Conservation (phyloP, 2,888 invertebrate species). For the Dilophus febrilis region DNA sequence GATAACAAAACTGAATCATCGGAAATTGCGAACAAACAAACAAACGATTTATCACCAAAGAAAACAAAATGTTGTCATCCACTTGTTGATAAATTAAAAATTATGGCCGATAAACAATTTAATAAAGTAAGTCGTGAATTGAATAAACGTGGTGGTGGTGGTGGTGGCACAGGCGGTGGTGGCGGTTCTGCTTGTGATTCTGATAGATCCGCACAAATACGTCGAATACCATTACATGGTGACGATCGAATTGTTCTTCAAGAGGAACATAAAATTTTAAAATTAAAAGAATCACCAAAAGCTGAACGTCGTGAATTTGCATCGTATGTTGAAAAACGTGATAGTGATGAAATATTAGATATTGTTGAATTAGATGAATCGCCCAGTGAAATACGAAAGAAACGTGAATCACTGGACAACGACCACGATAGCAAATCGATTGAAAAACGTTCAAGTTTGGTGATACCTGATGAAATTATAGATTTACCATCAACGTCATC, state of each 20-base stretch:
- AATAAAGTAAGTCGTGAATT: conserved; percentile 31
- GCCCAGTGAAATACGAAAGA: conserved; percentile 25
- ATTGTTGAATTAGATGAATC: conserved; percentile 29
- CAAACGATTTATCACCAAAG: conserved; percentile 29
- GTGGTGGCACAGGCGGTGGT: conserved; percentile 15
- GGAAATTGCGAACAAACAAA: conserved; percentile 9
- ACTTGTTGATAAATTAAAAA: conserved; percentile 44
- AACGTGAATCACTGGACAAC: conserved; percentile 5
- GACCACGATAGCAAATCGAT: not conserved
- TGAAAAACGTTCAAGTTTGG: conserved; percentile 15
- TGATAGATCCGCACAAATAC: conserved; percentile 19
- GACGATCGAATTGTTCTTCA: conserved; percentile 32
- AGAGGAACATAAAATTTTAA: conserved; percentile 39
- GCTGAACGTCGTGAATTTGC: conserved; percentile 34
- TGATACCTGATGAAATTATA: conserved; percentile 27
- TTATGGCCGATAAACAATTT: conserved; percentile 43
- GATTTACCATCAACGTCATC: conserved; percentile 16
- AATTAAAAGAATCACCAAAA: conserved; percentile 42
- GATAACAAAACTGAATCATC: not conserved
- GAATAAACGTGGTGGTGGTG: conserved; percentile 28
- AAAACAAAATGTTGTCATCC: conserved; percentile 39
- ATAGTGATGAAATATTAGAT: conserved; percentile 29
- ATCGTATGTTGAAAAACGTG: conserved; percentile 29
- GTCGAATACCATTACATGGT: conserved; percentile 23
- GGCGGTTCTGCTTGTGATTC: conserved; percentile 23